Base-by-base conservation (phyloP, 2,888 invertebrate genomes). In the Calliopum simillimum region DNA sequence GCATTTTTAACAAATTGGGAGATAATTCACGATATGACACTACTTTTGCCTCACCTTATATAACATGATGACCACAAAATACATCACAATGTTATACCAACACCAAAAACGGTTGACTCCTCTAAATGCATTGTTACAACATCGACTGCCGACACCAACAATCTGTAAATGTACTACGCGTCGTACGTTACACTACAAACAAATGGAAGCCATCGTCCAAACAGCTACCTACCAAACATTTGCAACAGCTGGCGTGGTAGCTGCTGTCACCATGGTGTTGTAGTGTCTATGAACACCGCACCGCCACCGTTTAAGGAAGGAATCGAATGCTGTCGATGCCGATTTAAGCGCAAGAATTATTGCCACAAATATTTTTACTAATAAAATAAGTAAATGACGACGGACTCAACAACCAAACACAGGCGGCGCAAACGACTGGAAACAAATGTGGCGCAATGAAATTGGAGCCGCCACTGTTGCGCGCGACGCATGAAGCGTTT, bases 361-460 rank as follows among this genome's bases (percentile, higher is more conserved):
- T 58, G 16, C 58, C 58, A 33, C 19, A 58, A 58, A 58, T 58
- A 58, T 58, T 58, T 58, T 33, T 41, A 58, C 58, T 33, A 58
- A 25, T 19, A 19, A 55, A 55, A 23, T 23, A 33, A 33, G 8
- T 33, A 8, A 33, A 8, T 8, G 33, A 33, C n/a, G n/a, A n/a
- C n/a, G n/a, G n/a, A n/a, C 11, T 46, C 46, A 14, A 46, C 46
- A 46, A 14, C 33, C 33, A 33, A 33, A 33, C 33, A 33, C 33
- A 33, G 33, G 8, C 33, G 33, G 33, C 33, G n/a, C 49, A 19
- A 5, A 49, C 49, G 19, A 49, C 49, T 1, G 49, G 6, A 19
- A 13, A n/a, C 6, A n/a, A 49, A 49, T 19, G 19, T 19, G 55
- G 23, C 19, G 21, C 55, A 55, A 55, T 55, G 55, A 55, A 55